phyloP scores from a whole-genome alignment of 2,888 invertebrate genomes.

The Polia nebulosa region DNA sequence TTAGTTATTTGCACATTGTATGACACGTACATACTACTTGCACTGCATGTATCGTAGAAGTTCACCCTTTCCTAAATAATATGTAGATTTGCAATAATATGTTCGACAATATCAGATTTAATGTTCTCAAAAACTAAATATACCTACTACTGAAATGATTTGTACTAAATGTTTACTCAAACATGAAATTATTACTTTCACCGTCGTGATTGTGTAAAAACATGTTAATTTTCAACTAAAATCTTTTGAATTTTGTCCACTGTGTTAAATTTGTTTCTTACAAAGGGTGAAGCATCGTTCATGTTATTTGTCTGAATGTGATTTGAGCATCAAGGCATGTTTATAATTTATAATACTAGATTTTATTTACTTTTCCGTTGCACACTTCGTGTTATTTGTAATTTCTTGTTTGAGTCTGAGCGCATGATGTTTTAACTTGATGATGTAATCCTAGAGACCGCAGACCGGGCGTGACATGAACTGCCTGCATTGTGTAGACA shows the following conservation, averaged over 20 bases:
- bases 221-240: conserved; percentile 47
- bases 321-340: conserved; percentile 63
- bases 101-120: conserved; percentile 58
- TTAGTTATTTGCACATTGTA: conserved; percentile 76
- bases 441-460: conserved; percentile 61
- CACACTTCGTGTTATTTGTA: conserved; percentile 73
- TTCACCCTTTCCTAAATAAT: conserved; percentile 72
- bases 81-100: conserved; percentile 58
- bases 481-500: conserved; percentile 53
- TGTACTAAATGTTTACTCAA: conserved; percentile 78
- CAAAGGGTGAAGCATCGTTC: conserved; percentile 27
- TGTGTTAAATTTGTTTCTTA: conserved; percentile 5
- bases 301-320: conserved; percentile 53
- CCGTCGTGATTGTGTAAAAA: conserved; percentile 47
- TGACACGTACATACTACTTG: conserved; percentile 75
- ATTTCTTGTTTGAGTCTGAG: conserved; percentile 87
- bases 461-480: conserved; percentile 61
- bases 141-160: conserved; percentile 60
- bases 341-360: conserved; percentile 51
- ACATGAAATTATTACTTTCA: conserved; percentile 81
- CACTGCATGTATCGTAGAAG: conserved; percentile 82
- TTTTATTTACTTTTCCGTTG: conserved; percentile 71
- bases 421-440: conserved; percentile 77
- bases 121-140: conserved; percentile 48
- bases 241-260: conserved; percentile 6